Conservation (phyloP, 2,888 invertebrate genomes). For the Cataglyphis cursor region DNA sequence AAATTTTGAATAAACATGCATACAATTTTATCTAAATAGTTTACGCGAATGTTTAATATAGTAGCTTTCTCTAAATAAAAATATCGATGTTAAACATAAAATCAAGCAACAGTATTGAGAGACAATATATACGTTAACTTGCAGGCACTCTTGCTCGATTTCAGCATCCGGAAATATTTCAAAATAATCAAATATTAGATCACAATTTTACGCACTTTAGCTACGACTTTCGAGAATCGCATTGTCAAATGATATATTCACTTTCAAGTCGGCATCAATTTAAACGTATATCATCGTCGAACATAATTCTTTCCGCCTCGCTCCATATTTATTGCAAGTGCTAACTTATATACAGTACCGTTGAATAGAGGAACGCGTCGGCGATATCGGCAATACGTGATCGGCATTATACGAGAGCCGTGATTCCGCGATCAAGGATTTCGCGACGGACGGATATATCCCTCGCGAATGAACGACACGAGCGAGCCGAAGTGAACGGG, state of each 20-base stretch:
- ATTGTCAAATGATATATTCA: not conserved
- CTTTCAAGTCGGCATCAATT: not conserved
- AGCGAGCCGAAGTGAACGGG: conserved; percentile 15
- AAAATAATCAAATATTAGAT: not conserved
- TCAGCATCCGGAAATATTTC: not conserved
- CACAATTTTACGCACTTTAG: not conserved
- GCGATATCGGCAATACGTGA: conserved; percentile 63
- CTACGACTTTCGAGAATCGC: not conserved
- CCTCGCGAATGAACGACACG: conserved; percentile 17
- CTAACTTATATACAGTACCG: conserved; percentile 12
- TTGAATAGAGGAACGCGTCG: conserved; percentile 31
- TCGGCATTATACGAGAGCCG: conserved; percentile 54
- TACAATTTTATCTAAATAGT: not conserved
- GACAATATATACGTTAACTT: not conserved
- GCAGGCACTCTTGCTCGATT: not conserved
- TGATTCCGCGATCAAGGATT: conserved; percentile 38
- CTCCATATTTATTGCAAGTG: not conserved
- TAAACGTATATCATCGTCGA: not conserved
- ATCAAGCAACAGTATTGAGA: not conserved
- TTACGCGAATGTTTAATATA: not conserved
- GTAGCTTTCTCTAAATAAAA: not conserved
- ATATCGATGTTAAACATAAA: not conserved
- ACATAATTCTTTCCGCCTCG: conserved; percentile 1
- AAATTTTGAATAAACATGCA: not conserved
- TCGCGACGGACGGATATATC: conserved; percentile 8